Evolutionary conservation across 64 coral and sea anemone genomes (phyloP).

Genomic region (Exaiptasia diaphana): DNA sequence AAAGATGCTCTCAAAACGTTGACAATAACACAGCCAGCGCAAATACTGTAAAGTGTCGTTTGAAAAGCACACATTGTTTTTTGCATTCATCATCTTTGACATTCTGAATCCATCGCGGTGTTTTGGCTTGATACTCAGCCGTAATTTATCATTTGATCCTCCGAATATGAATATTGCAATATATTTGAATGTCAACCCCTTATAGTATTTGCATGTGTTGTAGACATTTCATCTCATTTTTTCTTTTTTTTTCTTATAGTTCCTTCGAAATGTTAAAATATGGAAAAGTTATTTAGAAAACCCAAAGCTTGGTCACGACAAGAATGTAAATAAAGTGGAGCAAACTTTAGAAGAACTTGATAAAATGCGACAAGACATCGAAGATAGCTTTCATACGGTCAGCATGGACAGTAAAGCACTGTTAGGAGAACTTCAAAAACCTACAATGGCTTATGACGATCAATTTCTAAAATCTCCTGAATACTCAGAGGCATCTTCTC

Average conservation of each 20-base stretch:
- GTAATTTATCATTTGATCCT: no score
- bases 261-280: conserved; percentile 77
- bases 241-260: conserved; percentile 48
- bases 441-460: conserved; percentile 66
- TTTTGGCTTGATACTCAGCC: no score
- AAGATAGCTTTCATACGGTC: conserved; percentile 80
- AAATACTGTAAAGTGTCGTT: no score
- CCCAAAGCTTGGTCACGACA: conserved; percentile 34
- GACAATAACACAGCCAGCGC: no score
- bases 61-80: no score
- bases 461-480: conserved; percentile 89
- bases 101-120: no score
- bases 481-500: conserved; percentile 90
- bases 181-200: no score
- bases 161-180: no score
- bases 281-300: conserved; percentile 73
- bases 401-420: conserved; percentile 90
- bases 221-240: not conserved
- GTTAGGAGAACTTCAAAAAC: conserved; percentile 85
- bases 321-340: conserved; percentile 67
- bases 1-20: no score
- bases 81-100: no score
- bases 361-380: conserved; percentile 78
- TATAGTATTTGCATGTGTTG: no score
- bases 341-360: conserved; percentile 56